Base-by-base conservation (phyloP, 2,113 vertebrate species). In the Campylomormyrus numenius region DNA sequence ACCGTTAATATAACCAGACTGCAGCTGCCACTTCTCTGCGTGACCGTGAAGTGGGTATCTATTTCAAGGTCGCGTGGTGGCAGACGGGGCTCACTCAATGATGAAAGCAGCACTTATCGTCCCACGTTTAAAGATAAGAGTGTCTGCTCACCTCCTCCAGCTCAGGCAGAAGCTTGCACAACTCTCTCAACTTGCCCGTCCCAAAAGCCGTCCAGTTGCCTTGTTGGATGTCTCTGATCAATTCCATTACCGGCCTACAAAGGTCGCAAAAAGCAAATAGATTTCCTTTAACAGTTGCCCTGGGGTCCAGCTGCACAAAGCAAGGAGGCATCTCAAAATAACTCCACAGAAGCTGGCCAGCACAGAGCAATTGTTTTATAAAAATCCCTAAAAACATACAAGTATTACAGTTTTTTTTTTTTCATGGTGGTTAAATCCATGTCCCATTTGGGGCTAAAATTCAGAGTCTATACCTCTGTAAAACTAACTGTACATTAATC, bases 91-190 rank as follows among this genome's bases (percentile, higher is more conserved):
- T 7, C 35, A 5, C 6, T 17, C 21, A 1, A 31, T 21, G 19
- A 27, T 9, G 3, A 15, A 50, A 4, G 46, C 0, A 27, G 24
- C 1, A 2, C n/a, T 70, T 31, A 1, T 31, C 0, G 10, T 31
- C 62, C n/a, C 13, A 3, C 0, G 31, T 87, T 39, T 52, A 86
- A 70, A 49, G 83, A 39, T n/a, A 66, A 2, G 13, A 56, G 45
- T 48, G 27, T 56, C 0, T 19, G 49, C 17, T 94, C 92, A 97
- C 97, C 96, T 97, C 97, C 6, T 90, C 91, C 1, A 95, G 92
- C 0, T 97, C 95, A 1, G 97, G 97, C 74, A 97, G 94, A 85
- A 97, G 93, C 90, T 96, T 96, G 48, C 91, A 93, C 3, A 97
- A 95, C 84, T 96, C 96, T 53, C 92, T 94, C 0, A 97, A 94